phyloP scores from a whole-genome alignment of 2,888 invertebrate species.

The Yponomeuta cagnagella region DNA sequence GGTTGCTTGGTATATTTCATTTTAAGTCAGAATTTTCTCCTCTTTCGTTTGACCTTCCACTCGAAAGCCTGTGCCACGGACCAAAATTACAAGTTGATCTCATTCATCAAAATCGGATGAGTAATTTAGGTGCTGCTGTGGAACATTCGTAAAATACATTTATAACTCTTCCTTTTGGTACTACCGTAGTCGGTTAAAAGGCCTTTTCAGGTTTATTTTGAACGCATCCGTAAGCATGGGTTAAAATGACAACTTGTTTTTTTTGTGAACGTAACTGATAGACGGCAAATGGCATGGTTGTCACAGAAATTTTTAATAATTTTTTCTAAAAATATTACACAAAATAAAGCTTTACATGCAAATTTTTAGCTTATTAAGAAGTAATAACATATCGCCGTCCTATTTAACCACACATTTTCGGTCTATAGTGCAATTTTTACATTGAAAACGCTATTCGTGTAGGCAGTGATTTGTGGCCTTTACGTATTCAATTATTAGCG shows the following conservation, averaged over 20 bases:
- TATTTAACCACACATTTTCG: constrained; percentile 34
- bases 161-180: no score
- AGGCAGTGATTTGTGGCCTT: constrained; percentile 61
- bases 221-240: constrained; percentile 37
- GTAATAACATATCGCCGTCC: constrained; percentile 32
- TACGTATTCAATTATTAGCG: constrained; percentile 47
- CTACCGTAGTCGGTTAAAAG: no score
- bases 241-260: constrained; percentile 27
- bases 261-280: constrained; percentile 54
- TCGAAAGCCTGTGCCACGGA: no score
- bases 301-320: constrained; percentile 56
- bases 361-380: constrained; percentile 27
- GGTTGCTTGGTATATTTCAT: no score
- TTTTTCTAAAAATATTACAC: constrained; percentile 46
- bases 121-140: no score
- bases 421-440: constrained; percentile 31
- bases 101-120: no score
- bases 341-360: constrained; percentile 32
- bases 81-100: no score
- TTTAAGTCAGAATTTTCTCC: no score
- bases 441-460: constrained; percentile 49
- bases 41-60: no score
- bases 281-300: constrained; percentile 68
- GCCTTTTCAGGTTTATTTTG: constrained; percentile 21
- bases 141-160: no score